Evolutionary conservation across 2,797 vertebrate genomes (phyloP).

Genomic region (Anguilla obscura): DNA sequence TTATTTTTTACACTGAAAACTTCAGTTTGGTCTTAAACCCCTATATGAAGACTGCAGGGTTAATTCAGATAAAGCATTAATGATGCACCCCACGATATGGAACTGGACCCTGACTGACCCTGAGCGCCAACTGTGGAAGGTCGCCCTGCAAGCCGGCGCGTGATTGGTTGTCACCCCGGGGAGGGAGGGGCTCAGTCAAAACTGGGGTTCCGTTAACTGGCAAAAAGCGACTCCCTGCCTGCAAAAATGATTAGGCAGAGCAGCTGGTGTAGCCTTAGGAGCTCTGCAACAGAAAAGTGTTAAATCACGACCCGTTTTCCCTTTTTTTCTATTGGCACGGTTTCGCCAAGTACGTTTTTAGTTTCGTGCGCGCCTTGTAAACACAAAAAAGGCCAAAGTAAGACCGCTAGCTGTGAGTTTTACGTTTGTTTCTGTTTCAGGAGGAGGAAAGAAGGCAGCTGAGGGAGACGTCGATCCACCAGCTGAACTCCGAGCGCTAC

Average conservation of each 20-base stretch:
- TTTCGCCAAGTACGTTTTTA: no score
- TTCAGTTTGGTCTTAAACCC: not conserved
- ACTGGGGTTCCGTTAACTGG: not conserved
- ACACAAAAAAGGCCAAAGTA: not conserved
- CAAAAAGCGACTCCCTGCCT: not conserved
- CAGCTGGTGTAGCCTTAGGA: no score
- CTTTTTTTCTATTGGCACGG: no score
- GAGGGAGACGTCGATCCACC: slow-evolving; percentile 86
- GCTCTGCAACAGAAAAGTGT: no score
- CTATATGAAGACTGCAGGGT: not conserved
- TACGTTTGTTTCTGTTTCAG: slow-evolving; percentile 63
- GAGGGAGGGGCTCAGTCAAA: not conserved
- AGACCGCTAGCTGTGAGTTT: not conserved
- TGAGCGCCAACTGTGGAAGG: not conserved
- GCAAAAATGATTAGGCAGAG: not conserved
- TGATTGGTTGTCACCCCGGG: not conserved
- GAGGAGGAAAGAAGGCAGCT: slow-evolving; percentile 90
- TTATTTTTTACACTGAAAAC: not conserved
- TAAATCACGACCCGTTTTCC: no score
- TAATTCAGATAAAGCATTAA: not conserved
- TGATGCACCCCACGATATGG: not conserved
- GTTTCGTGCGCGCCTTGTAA: not conserved
- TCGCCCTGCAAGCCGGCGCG: not conserved
- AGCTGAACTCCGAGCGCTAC: slow-evolving; percentile 87
- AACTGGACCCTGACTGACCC: not conserved